Evolutionary conservation across 1,140 invertebrate genomes (phyloP).

Genomic region (Hycleus phaleratus): DNA sequence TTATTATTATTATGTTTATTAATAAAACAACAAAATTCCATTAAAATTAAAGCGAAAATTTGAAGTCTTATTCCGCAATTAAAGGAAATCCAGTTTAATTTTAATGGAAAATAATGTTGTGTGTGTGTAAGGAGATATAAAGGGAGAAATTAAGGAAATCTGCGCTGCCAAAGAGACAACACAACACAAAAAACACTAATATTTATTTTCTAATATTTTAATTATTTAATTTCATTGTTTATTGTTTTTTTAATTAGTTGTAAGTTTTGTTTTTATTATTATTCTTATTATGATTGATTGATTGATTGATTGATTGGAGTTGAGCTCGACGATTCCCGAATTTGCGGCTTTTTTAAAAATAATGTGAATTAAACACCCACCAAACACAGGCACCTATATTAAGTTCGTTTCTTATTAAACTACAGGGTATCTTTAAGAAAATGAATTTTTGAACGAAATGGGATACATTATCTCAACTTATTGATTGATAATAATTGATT

Average conservation of each 20-base stretch:
- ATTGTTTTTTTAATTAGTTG: background rate
- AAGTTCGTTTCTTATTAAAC: constrained; percentile 40
- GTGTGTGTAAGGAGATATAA: no score
- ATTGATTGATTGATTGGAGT: background rate
- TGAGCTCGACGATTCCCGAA: constrained; percentile 30
- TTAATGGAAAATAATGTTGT: no score
- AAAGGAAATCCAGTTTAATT: no score
- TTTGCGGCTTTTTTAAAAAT: constrained; percentile 11
- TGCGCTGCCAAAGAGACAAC: no score
- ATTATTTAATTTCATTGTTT: background rate
- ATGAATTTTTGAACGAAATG: constrained; percentile 15
- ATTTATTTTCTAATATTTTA: background rate
- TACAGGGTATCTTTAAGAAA: constrained; percentile 39
- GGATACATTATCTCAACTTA: constrained; percentile 43
- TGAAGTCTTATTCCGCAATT: no score
- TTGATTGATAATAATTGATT: constrained; percentile 15
- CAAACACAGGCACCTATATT: constrained; percentile 38
- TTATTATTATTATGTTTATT: no score
- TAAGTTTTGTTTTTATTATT: background rate
- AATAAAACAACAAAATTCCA: no score
- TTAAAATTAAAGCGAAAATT: no score
- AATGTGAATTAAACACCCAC: constrained; percentile 21
- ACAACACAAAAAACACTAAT: background rate
- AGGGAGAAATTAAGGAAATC: no score
- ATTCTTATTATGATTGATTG: background rate